phyloP scores from a whole-genome alignment of 2,888 invertebrate genomes.

The Unio delphinus region DNA sequence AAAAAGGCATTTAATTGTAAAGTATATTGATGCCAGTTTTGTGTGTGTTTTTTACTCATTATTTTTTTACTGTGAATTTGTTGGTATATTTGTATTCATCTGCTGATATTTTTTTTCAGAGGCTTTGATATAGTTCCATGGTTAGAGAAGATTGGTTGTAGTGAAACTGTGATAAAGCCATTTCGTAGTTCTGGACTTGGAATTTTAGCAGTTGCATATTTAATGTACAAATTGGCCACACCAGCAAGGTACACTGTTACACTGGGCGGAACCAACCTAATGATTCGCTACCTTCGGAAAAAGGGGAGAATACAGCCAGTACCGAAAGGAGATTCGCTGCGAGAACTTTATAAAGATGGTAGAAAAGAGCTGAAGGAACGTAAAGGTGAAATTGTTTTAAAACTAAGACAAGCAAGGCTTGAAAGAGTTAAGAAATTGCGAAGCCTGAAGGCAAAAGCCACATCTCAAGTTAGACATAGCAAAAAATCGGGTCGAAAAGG shows the following conservation, averaged over 20 bases:
- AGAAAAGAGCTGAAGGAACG: slow-evolving; percentile 39
- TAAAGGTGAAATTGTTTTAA: slow-evolving; percentile 3
- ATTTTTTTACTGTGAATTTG: background rate
- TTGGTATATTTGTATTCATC: slow-evolving; percentile 4
- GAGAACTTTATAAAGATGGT: slow-evolving; percentile 56
- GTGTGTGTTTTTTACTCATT: background rate
- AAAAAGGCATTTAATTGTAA: background rate
- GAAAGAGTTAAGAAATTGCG: too few species aligned
- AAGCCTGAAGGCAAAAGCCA: too few species aligned
- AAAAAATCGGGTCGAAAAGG: too few species aligned
- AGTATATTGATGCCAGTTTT: background rate
- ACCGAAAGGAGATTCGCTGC: slow-evolving; percentile 71
- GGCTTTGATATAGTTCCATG: slow-evolving; percentile 90
- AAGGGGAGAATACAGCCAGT: slow-evolving; percentile 87
- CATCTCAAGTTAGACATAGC: too few species aligned
- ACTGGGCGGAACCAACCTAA: slow-evolving; percentile 87
- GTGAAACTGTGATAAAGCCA: slow-evolving; percentile 84
- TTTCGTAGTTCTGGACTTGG: slow-evolving; percentile 85
- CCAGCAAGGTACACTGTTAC: slow-evolving; percentile 94
- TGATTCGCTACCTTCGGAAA: slow-evolving; percentile 85
- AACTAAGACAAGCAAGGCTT: background rate
- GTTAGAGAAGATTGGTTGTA: slow-evolving; percentile 83
- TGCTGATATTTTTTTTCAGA: slow-evolving; percentile 75
- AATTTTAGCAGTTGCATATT: slow-evolving; percentile 89
- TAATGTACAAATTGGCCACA: slow-evolving; percentile 93